Base-by-base conservation (phyloP, 1,140 invertebrate species). In the Chlorops oryzae region DNA sequence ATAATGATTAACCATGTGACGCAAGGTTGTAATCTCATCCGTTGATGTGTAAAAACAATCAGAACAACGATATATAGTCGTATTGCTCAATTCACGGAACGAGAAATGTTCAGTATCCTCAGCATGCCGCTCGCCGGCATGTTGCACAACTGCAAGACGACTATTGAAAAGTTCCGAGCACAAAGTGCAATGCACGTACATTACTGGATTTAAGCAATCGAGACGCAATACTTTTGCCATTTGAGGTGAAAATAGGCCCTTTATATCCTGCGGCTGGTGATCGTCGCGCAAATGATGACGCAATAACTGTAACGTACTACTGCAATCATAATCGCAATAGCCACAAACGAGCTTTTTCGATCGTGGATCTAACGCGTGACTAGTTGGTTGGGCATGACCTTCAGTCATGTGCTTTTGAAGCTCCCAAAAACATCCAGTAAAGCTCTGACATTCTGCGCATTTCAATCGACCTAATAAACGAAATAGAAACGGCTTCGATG, bases 1-100 rank as follows among this genome's bases (percentile, higher is more conserved):
- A 49, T 52, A 50, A 47, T 55, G 56, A 44, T 52, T 38, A 28
- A 51, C 47, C 47, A 54, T 54, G 21, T 57, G 56, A 21, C 38
- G 13, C n/a, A 57, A 18, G 7, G 47, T 38, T n/a, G 17, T 21
- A 17, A 42, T 20, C 42, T 56, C 54, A 1, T 46, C 6, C 4
- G 28, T 46, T n/a, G 46, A 46, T 7, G 27, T 24, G 20, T 34
- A 49, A 10, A 22, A 6, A 23, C 54, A 56, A 4, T 18, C 4
- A 3, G 25, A 5, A 47, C 54, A 56, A 3, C 34, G 20, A 46
- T 50, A 56, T 7, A 55, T 38, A 2, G 49, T 28, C 2, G 34
- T 9, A 38, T 48, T 47, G 1, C 5, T 10, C 12, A 55, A 13
- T 15, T 47, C 24, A 25, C 41, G 34, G 15, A 41, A 51, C 13